These are phyloP conservation scores for Rutpela maculata DNA, from an alignment of 2,888 invertebrate species.

Conservation along the genomic window DNA sequence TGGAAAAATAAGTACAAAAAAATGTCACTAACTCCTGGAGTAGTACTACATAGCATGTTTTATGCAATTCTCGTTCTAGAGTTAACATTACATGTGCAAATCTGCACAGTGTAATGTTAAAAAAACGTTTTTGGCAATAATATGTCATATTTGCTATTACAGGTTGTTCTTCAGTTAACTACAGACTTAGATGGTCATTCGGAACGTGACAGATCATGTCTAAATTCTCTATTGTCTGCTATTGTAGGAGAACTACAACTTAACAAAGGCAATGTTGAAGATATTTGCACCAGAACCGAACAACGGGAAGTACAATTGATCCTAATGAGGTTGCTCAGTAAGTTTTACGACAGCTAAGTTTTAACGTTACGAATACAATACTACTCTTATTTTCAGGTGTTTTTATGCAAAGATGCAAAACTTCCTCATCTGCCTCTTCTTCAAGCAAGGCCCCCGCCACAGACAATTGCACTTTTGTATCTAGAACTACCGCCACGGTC, in stretches of 20 bases:
- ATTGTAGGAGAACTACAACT: slow-evolving; percentile 85
- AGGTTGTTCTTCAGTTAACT: slow-evolving; percentile 92
- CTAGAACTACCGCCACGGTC: slow-evolving; percentile 82
- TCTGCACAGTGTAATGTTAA: too few species aligned
- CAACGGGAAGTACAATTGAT: slow-evolving; percentile 91
- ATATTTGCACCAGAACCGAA: slow-evolving; percentile 81
- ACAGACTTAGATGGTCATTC: slow-evolving; percentile 91
- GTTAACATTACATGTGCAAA: neutral
- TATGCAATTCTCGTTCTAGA: neutral
- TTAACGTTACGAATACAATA: neutral
- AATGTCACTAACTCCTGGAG: too few species aligned
- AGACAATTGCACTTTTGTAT: slow-evolving; percentile 79
- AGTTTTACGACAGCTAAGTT: slow-evolving; percentile 68
- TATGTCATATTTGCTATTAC: slow-evolving; percentile 26
- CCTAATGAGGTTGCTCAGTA: slow-evolving; percentile 90
- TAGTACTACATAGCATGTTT: too few species aligned
- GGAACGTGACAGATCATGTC: slow-evolving; percentile 85
- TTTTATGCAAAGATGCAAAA: slow-evolving; percentile 85
- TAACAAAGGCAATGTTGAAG: slow-evolving; percentile 76
- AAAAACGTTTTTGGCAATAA: neutral
- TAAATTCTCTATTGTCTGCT: slow-evolving; percentile 85
- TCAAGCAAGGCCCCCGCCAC: slow-evolving; percentile 49
- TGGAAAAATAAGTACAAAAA: too few species aligned
- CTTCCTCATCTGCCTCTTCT: slow-evolving; percentile 69
- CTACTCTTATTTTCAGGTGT: slow-evolving; percentile 75